These are phyloP conservation scores for Heliconius himera DNA, from an alignment of 1,140 invertebrate species.

Conservation along the genomic window DNA sequence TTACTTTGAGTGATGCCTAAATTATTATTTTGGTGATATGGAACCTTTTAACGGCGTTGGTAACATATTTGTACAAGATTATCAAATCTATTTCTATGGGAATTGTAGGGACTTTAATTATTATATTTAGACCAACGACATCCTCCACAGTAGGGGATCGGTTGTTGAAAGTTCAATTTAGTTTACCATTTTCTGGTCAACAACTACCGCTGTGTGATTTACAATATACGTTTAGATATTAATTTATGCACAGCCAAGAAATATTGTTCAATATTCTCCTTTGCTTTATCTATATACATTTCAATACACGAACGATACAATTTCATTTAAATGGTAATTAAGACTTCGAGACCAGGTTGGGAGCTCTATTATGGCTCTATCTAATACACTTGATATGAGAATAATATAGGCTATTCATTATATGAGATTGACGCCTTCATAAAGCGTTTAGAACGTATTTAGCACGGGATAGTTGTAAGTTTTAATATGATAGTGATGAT, in stretches of 20 bases:
- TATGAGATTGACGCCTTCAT: background rate
- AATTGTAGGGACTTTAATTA: background rate
- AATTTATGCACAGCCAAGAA: slow-evolving; percentile 6
- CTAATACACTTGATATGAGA: slow-evolving; percentile 2
- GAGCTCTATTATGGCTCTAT: slow-evolving; percentile 2
- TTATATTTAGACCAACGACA: background rate
- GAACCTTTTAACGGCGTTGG: no score
- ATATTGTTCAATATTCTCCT: background rate
- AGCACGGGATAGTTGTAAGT: no score
- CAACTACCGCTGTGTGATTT: slow-evolving; percentile 6
- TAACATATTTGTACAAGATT: background rate
- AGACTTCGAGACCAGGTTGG: slow-evolving; percentile 9
- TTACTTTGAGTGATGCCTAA: no score
- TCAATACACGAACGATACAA: slow-evolving; percentile 9
- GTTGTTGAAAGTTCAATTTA: background rate
- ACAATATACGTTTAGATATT: background rate
- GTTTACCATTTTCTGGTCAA: background rate
- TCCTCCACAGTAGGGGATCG: background rate
- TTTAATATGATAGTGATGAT: no score
- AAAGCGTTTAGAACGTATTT: background rate
- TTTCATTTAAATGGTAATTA: slow-evolving; percentile 11
- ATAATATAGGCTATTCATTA: background rate
- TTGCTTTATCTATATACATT: background rate
- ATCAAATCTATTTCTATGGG: background rate
- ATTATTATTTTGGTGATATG: no score